Evolutionary conservation across 2,113 vertebrate species (phyloP), one percentile per base, ranked within the genome.

Genomic region (Mesoclemmys tuberculata): DNA sequence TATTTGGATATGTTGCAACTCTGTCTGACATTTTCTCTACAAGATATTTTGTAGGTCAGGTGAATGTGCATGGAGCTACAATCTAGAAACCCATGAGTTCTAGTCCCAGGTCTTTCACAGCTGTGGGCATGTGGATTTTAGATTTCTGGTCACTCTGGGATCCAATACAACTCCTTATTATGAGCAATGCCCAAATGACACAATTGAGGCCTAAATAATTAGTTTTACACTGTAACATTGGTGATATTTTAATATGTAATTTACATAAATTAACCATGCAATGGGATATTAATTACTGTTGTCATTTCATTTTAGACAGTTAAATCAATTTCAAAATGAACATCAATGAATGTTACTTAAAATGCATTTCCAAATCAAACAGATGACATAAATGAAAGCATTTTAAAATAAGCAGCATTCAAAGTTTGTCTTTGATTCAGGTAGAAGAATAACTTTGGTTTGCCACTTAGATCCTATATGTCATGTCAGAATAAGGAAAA

Each of bases 251-350:
- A 68, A 29, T 58, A 64, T 94, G 84, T 68, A 94, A 95, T 95
- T 90, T 90, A 92, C 95, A 94, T 97, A 92, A 96, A 97, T 97
- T 96, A 96, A 91, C 75, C 68, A 84, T 93, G 88, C 96, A 97
- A 64, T 91, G 4, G 92, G 94, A 93, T 84, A 48, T 89, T 96
- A 97, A 97, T 97, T 97, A 94, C 35, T 92, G 84, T 93, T 96
- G 94, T 96, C 75, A 56, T 95, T 97, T 93, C 56, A 86, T 95
- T 96, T 94, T 84, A 96, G 88, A 91, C 83, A 93, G 90, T 94
- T 86, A 61, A 35, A 96, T 94, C 83, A 95, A 77, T 96, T 96
- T 95, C 84, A 90, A 89, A 97, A 96, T 55, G 92, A 96, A 95
- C 93, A 96, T 97, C 89, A 88, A 82, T 77, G 55, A 78, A 91